These are phyloP conservation scores for Trissolcus basalis DNA, from an alignment of 1,140 invertebrate species.

Conservation along the genomic window DNA sequence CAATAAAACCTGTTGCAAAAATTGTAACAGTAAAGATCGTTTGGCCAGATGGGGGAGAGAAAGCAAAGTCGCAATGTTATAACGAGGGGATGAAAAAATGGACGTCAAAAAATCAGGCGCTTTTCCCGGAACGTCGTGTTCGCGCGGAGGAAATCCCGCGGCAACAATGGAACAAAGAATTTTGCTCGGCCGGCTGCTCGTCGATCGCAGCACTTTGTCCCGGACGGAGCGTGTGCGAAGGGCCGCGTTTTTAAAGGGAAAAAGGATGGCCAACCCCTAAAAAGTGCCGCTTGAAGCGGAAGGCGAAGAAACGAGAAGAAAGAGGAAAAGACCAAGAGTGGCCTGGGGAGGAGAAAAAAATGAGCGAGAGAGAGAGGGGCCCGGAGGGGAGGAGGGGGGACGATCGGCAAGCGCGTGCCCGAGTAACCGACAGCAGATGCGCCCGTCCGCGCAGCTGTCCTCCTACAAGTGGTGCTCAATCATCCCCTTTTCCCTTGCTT, in stretches of 20 bases:
- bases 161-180: constrained; percentile 72
- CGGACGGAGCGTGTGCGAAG: neutral
- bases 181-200: constrained; percentile 65
- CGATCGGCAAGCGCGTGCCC: constrained; percentile 70
- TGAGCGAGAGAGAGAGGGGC: constrained; percentile 17
- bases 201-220: constrained; percentile 38
- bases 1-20: too few relatives aligned
- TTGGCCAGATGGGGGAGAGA: neutral
- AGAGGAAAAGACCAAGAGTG: constrained; percentile 24
- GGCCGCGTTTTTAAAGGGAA: constrained; percentile 57
- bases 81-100: constrained; percentile 30
- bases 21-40: neutral
- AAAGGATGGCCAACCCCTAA: constrained; percentile 55
- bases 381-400: constrained; percentile 22
- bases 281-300: constrained; percentile 39
- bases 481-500: constrained; percentile 62
- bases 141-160: constrained; percentile 62
- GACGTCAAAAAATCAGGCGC: constrained; percentile 43
- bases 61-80: constrained; percentile 3
- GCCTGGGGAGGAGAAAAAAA: constrained; percentile 17
- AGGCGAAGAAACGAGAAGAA: constrained; percentile 36
- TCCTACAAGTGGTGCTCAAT: constrained; percentile 76
- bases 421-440: constrained; percentile 74
- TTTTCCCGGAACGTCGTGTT: constrained; percentile 60
- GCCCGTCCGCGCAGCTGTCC: constrained; percentile 72